Base-by-base conservation (phyloP, 2,113 vertebrate species). In the Poeciliopsis retropinna region DNA sequence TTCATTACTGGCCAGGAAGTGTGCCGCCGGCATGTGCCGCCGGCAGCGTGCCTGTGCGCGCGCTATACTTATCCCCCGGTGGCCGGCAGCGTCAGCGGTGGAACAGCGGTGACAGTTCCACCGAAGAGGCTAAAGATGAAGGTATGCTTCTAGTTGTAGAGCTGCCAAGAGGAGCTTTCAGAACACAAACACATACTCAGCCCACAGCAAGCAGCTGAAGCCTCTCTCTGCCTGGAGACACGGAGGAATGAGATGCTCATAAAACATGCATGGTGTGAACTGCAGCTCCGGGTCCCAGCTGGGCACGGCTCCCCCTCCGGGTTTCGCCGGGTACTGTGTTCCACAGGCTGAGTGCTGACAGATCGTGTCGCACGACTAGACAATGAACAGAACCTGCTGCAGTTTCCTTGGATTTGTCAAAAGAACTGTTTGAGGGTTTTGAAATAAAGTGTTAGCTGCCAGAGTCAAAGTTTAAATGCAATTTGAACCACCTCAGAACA, bases 1-100 rank as follows among this genome's bases (percentile, higher is more conserved):
- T 90, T 89, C 82, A 93, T 92, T 87, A 91, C 79, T 64, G 79
- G 60, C 70, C 83, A 87, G 91, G 86, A 94, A 91, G 86, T 83
- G 61, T 72, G 70, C 28, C 30, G 74, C 72, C 86, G 77, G 67
- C 84, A 79, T 83, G 61, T 72, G 70, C 28, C 30, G 74, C 72
- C 86, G 77, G 67, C 84, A 79, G 77, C 47, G 5, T 69, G 86
- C 80, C 80, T 74, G 72, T 41, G 75, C 29, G 70, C 30, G 75
- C 27, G 69, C 85, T 89, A 80, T 71, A 87, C 86, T 88, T 88
- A 83, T 74, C 73, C 76, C 79, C 65, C 31, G 39, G 82, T 74
- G 73, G 75, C 76, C 72, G 72, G 68, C 67, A 64, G 67, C 54
- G 57, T 79, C 83, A 76, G 77, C 74, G 13, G 63, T 0, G 11